Conservation (phyloP, 2,113 vertebrate genomes). For the Cervus canadensis region DNA sequence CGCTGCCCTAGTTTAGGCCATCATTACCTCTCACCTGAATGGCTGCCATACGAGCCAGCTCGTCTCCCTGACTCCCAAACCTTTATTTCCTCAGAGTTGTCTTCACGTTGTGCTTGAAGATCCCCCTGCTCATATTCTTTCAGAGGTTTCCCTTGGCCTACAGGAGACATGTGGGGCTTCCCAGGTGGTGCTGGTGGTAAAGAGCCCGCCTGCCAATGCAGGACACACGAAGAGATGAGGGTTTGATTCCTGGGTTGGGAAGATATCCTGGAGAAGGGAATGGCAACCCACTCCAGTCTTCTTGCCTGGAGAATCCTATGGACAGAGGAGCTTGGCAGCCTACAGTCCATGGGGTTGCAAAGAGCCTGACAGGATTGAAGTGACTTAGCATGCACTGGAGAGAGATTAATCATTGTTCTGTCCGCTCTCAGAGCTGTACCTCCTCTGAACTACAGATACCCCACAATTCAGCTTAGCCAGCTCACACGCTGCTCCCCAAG, state of each 20-base stretch:
- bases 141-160: background rate
- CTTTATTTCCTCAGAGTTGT: conserved; percentile 35
- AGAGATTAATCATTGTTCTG: background rate
- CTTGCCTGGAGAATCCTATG: background rate
- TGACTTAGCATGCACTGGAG: background rate
- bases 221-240: background rate
- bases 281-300: background rate
- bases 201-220: background rate
- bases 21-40: conserved; percentile 53
- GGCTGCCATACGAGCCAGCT: background rate
- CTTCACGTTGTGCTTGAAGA: conserved; percentile 7
- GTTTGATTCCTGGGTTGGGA: background rate
- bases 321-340: background rate
- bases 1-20: conserved; percentile 52
- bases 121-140: background rate
- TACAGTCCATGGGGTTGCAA: background rate
- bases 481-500: background rate
- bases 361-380: background rate
- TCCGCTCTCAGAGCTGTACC: background rate
- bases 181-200: background rate
- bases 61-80: conserved; percentile 12
- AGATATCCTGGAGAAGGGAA: background rate
- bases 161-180: background rate
- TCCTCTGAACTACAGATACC: background rate
- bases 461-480: background rate